Percentiles rank a stretch among this genome's conserved stretches.
These are phyloP conservation scores for Microcebus griseorufus DNA, from an alignment of 2,113 vertebrate genomes.

Conservation along the genomic window DNA sequence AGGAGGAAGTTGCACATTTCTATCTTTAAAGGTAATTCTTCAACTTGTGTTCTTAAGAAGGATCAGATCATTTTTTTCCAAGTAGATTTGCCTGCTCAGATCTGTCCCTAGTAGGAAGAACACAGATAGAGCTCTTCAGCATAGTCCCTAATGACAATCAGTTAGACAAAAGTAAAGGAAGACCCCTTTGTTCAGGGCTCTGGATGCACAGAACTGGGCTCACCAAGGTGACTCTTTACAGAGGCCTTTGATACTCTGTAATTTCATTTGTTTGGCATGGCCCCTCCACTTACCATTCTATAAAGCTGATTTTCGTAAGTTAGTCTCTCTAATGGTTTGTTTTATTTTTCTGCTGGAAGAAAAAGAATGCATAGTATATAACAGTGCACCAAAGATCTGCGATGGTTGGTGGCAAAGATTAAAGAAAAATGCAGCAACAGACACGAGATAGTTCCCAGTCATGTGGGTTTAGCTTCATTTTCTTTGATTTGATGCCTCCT, in stretches of 20 bases:
- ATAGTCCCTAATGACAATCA: too few relatives aligned
- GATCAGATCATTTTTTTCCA: background rate
- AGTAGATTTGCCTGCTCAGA: background rate
- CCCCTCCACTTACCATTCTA: background rate
- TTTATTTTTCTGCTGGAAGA: background rate
- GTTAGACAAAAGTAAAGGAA: background rate
- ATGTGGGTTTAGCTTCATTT: background rate
- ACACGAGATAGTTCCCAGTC: background rate
- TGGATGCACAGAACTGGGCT: background rate
- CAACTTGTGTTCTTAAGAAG: background rate
- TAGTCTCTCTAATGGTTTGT: background rate
- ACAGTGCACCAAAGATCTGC: background rate
- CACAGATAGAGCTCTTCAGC: background rate
- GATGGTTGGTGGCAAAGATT: background rate
- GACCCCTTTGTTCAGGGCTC: background rate
- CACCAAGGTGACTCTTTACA: background rate
- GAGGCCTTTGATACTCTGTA: background rate
- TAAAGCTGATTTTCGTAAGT: background rate
- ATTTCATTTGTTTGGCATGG: background rate
- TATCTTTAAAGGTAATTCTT: background rate
- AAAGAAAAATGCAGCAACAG: background rate
- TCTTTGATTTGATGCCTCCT: background rate
- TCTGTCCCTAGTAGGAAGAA: background rate
- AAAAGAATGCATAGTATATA: background rate
- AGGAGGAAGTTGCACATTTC: background rate